phyloP scores from a whole-genome alignment of 1,140 invertebrate species.

The Zophobas morio region DNA sequence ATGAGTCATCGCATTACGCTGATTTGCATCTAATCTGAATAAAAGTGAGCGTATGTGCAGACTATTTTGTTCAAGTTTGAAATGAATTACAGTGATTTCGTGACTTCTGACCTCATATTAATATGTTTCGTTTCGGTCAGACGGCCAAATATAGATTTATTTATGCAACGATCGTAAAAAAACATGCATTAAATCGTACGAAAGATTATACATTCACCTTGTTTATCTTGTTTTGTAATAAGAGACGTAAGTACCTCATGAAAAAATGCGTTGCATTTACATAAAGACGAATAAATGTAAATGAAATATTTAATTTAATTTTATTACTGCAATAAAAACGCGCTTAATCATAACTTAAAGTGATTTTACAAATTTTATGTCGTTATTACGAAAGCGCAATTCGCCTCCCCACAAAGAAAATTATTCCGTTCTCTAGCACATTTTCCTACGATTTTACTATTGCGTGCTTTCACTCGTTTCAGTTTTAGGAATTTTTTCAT shows the following conservation, averaged over 20 bases:
- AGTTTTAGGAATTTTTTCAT: too few species aligned
- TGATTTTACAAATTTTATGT: conserved; percentile 42
- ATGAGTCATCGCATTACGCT: conserved; percentile 21
- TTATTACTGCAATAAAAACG: conserved; percentile 35
- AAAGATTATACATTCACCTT: conserved; percentile 32
- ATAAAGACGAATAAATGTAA: conserved; percentile 42
- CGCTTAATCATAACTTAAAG: conserved; percentile 43
- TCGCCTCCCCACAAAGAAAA: conserved; percentile 35
- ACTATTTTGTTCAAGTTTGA: not conserved
- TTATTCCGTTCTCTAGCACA: not conserved
- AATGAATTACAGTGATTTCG: conserved; percentile 6
- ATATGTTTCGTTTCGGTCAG: conserved; percentile 13
- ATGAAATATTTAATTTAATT: conserved; percentile 43
- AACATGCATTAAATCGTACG: conserved; percentile 17
- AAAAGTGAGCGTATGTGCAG: conserved; percentile 11
- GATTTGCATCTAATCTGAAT: conserved; percentile 37
- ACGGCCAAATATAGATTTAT: conserved; percentile 38
- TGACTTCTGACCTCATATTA: conserved; percentile 37
- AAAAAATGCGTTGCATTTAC: conserved; percentile 41
- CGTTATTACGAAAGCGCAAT: conserved; percentile 27
- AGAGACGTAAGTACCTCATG: conserved; percentile 42
- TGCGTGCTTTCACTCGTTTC: too few species aligned
- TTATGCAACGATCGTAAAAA: conserved; percentile 31
- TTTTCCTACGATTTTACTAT: too few species aligned
- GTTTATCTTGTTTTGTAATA: conserved; percentile 42